These are phyloP conservation scores for Eupithecia dodoneata DNA, from an alignment of 2,888 invertebrate species.

Conservation along the genomic window DNA sequence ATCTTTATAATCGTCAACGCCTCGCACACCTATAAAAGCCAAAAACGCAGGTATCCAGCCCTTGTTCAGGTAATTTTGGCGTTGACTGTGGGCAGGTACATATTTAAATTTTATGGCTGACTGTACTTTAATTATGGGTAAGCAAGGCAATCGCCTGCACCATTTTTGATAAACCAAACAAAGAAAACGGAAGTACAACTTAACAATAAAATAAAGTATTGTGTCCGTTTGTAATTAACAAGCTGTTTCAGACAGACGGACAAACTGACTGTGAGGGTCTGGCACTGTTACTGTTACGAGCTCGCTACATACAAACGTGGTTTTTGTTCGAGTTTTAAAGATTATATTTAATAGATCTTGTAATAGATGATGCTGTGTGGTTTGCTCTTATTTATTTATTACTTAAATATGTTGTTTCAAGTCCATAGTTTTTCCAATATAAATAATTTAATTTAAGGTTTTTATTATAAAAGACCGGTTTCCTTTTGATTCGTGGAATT, in stretches of 20 bases:
- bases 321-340: background rate
- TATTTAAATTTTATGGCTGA: background rate
- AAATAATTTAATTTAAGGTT: background rate
- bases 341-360: too few relatives aligned
- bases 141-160: conserved; percentile 1
- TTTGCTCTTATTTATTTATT: too few relatives aligned
- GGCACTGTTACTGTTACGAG: background rate
- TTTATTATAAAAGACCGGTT: too few relatives aligned
- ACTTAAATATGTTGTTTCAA: too few relatives aligned
- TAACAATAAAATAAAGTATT: conserved; percentile 29
- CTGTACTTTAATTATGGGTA: background rate
- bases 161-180: conserved; percentile 22
- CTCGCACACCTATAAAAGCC: too few relatives aligned
- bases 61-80: background rate
- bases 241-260: conserved; percentile 24
- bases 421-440: too few relatives aligned
- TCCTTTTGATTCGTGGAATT: too few relatives aligned
- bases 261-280: conserved; percentile 16
- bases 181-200: conserved; percentile 28
- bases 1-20: too few relatives aligned
- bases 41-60: too few relatives aligned
- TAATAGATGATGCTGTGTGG: too few relatives aligned
- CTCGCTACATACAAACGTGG: background rate
- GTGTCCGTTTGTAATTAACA: conserved; percentile 35
- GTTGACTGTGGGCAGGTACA: background rate